phyloP scores from a whole-genome alignment of 2,113 vertebrate species.

The Sinocyclocheilus maitianheensis region DNA sequence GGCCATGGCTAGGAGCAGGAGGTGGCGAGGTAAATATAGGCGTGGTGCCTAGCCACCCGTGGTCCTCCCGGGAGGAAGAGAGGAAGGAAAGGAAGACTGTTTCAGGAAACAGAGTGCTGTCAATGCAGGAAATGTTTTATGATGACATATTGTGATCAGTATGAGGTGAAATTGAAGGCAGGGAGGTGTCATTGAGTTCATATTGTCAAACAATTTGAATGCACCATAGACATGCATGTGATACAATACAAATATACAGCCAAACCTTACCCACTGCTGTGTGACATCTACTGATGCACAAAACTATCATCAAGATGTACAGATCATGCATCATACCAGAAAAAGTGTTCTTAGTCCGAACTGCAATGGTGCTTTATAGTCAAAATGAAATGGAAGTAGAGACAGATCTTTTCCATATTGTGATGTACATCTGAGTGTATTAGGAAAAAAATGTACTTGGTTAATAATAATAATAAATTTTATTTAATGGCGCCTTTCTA shows the following conservation, averaged over 20 bases:
- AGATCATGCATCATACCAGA: not conserved
- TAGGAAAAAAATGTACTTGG: not conserved
- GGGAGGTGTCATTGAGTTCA: not conserved
- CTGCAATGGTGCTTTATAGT: not conserved
- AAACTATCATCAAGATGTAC: too few relatives aligned
- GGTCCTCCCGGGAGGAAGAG: constrained; percentile 21
- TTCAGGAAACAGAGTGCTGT: constrained; percentile 19
- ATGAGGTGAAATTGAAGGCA: constrained; percentile 1
- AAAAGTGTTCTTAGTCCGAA: not conserved
- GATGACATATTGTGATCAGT: constrained; percentile 29
- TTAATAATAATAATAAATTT: not conserved
- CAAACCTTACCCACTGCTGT: too few relatives aligned
- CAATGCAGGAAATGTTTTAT: constrained; percentile 1
- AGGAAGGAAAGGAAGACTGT: constrained; percentile 25
- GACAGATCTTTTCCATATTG: not conserved
- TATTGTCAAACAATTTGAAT: not conserved
- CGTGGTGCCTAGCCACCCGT: constrained; percentile 38
- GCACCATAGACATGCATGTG: not conserved
- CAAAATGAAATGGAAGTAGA: not conserved
- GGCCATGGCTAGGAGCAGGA: constrained; percentile 54
- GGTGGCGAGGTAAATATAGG: constrained; percentile 27
- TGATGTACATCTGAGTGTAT: not conserved
- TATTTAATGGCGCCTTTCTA: too few relatives aligned
- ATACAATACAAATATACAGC: not conserved
- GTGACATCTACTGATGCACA: too few relatives aligned